Evolutionary conservation across 2,797 vertebrate species (phyloP).

Genomic region (Aselliscus stoliczkanus): DNA sequence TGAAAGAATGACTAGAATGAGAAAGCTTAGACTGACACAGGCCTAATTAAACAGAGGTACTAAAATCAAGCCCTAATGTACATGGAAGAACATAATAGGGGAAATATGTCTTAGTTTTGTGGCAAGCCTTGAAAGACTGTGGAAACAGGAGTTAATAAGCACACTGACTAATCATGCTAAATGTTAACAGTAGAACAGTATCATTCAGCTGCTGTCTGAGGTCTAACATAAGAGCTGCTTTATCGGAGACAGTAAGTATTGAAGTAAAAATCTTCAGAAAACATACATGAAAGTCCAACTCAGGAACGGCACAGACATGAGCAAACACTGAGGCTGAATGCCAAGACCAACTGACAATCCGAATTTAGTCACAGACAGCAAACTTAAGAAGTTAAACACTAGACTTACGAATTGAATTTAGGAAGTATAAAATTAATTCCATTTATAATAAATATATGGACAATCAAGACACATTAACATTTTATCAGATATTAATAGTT

Average conservation of each 20-base stretch:
- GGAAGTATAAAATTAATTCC: not conserved
- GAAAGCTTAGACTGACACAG: not conserved
- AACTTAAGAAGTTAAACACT: not conserved
- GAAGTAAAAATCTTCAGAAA: conserved; percentile 3
- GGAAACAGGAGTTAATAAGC: not conserved
- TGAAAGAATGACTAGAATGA: not conserved
- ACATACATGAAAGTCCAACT: not conserved
- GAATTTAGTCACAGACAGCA: not conserved
- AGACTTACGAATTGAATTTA: not conserved
- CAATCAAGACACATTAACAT: not conserved
- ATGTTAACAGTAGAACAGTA: not conserved
- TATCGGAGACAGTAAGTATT: not conserved
- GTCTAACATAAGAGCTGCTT: not conserved
- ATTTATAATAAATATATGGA: not conserved
- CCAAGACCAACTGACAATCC: not conserved
- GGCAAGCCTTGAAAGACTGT: not conserved
- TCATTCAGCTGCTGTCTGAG: not conserved
- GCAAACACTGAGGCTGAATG: not conserved
- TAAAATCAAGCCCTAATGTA: not conserved
- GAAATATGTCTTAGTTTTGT: not conserved
- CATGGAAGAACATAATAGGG: not conserved
- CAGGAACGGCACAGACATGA: not conserved
- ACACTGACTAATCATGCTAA: not conserved
- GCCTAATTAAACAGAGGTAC: not conserved
- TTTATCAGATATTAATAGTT: not conserved